These are phyloP conservation scores for Drosophila bipectinata DNA, from an alignment of 1,140 invertebrate species.

Conservation along the genomic window DNA sequence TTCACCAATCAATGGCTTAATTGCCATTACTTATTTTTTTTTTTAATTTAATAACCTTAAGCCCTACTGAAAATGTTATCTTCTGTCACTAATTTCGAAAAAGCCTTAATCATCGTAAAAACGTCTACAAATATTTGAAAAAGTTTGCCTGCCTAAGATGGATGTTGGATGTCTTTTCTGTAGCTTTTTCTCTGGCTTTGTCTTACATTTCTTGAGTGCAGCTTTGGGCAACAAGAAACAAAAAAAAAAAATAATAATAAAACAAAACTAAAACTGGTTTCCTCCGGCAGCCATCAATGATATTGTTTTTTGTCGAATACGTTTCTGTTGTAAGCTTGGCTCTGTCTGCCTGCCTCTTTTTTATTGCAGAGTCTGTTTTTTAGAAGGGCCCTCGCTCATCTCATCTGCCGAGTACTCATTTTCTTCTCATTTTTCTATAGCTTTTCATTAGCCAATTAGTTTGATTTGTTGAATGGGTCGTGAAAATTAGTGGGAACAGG, in stretches of 20 bases:
- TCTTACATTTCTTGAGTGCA: conserved; percentile 64
- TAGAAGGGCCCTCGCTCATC: conserved; percentile 1
- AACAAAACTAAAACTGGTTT: conserved; percentile 64
- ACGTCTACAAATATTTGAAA: conserved; percentile 24
- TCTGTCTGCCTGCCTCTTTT: conserved; percentile 21
- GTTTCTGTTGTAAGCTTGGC: conserved; percentile 23
- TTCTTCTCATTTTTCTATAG: conserved; percentile 17
- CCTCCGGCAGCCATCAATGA: conserved; percentile 57
- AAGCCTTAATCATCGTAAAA: conserved; percentile 18
- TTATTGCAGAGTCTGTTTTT: background rate
- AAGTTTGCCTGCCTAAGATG: conserved; percentile 33
- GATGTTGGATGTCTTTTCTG: conserved; percentile 37
- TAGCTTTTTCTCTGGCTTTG: conserved; percentile 46
- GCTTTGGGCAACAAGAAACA: conserved; percentile 40
- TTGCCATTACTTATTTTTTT: background rate
- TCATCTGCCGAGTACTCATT: background rate
- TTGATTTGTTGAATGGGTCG: conserved; percentile 27
- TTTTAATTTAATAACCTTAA: too few species aligned
- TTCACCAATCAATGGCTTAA: conserved; percentile 1
- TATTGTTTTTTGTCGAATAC: conserved; percentile 55
- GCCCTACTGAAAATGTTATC: conserved; percentile 13
- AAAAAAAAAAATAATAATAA: conserved; percentile 22
- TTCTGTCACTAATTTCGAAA: conserved; percentile 25
- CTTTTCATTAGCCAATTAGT: conserved; percentile 55
- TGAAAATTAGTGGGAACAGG: conserved; percentile 28